Base-by-base conservation (phyloP, 2,797 vertebrate species). In the Gorsachius magnificus region DNA sequence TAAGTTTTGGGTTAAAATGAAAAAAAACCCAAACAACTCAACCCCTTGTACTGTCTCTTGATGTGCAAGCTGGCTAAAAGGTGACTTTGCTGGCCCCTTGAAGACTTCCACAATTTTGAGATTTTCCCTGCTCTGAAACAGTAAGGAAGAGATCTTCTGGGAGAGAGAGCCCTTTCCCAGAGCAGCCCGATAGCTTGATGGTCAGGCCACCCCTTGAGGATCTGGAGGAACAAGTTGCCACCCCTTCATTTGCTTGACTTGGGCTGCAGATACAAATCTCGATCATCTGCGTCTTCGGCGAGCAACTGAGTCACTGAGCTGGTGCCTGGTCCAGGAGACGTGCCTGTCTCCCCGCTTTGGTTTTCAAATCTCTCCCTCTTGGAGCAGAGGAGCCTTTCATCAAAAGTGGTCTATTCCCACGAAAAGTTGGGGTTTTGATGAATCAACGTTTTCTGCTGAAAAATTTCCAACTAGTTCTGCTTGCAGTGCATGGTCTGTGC, bases 401-500 rank as follows among this genome's bases (percentile, higher is more conserved):
- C 89, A 85, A 83, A 83, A 83, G 68, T 24, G 5, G 78, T 70
- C 45, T 57, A 3, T 92, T 95, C 68, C 69, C 91, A 51, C 5
- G 9, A 54, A 91, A 78, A 90, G 69, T 76, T 78, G 54, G 84
- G 76, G 72, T 86, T 96, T 74, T 94, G 96, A 94, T 93, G 92
- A 95, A 95, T 93, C 79, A 24, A 78, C 69, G 0, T 81, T 96
- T 95, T 95, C 65, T 88, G 72, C 89, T 92, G 89, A 86, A 71
- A 89, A 75, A 2, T 22, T 7, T 80, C 82, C 82, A 83, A 21
- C 29, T 60, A 6, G 72, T 48, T n/a, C 45, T 9, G 50, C 69
- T 90, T 18, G 3, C 36, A 12, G 18, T 7, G 5, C 75, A 1
- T 7, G 50, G 58, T 75, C 69, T 33, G 65, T 68, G 61, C 22